Percentiles rank a stretch among this genome's conserved stretches.
These are phyloP conservation scores for Alcis repandata DNA, from an alignment of 2,888 invertebrate genomes.

Conservation along the genomic window DNA sequence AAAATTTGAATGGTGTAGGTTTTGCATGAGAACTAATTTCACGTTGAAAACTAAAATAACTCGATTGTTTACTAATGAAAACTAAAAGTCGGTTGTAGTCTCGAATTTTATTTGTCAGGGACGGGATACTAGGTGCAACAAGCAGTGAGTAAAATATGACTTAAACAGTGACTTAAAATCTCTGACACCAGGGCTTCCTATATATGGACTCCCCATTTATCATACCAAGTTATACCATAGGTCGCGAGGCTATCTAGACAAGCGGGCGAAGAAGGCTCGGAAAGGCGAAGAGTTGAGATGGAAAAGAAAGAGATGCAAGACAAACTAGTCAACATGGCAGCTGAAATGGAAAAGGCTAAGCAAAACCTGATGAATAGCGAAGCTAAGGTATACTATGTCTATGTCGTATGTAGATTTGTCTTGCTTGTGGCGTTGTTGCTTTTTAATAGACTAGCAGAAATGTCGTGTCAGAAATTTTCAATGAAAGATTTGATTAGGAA, in stretches of 20 bases:
- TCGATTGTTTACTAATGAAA: too few relatives aligned
- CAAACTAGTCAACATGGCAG: constrained; percentile 88
- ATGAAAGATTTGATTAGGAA: not conserved
- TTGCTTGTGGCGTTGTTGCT: constrained; percentile 25
- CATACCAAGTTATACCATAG: constrained; percentile 62
- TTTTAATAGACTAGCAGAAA: not conserved
- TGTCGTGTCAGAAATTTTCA: not conserved
- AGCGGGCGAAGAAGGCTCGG: constrained; percentile 94
- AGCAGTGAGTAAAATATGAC: too few relatives aligned
- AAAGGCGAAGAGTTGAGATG: constrained; percentile 90
- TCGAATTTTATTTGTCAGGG: too few relatives aligned
- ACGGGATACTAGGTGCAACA: too few relatives aligned
- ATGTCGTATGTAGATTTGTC: constrained; percentile 8
- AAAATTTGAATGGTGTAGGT: not conserved
- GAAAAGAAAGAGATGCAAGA: constrained; percentile 89
- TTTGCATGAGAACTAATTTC: not conserved
- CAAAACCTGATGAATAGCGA: constrained; percentile 89
- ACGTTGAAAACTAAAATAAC: not conserved
- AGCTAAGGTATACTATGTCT: constrained; percentile 85
- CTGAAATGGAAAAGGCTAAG: constrained; percentile 89
- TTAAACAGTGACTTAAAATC: too few relatives aligned
- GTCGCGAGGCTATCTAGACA: constrained; percentile 93
- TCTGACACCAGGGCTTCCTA: too few relatives aligned
- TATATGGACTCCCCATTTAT: not conserved
- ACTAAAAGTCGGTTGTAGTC: too few relatives aligned